These are phyloP conservation scores for Laticauda colubrina DNA, from an alignment of 2,113 vertebrate genomes.

Conservation along the genomic window DNA sequence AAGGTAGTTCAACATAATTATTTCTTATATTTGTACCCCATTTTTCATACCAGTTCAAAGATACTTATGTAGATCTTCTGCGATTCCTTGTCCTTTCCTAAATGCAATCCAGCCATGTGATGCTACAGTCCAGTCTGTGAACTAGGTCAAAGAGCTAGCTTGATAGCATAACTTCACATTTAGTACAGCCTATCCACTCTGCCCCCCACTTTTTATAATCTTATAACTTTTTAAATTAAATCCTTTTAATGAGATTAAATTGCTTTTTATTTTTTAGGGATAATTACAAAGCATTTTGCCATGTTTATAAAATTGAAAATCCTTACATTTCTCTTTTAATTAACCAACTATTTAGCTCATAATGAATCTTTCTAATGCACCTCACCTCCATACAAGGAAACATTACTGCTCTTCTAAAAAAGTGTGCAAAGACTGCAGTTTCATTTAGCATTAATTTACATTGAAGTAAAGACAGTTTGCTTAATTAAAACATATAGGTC, in stretches of 20 bases:
- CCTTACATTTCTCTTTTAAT: conserved; percentile 57
- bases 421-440: conserved; percentile 51
- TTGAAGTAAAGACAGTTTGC: conserved; percentile 48
- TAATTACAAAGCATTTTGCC: conserved; percentile 27
- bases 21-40: background rate
- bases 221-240: background rate
- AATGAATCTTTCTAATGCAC: conserved; percentile 48
- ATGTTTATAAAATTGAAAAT: conserved; percentile 56
- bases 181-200: background rate
- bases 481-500: conserved; percentile 62
- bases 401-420: conserved; percentile 36
- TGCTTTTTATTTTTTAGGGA: background rate
- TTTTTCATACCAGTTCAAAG: background rate
- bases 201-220: background rate
- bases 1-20: background rate
- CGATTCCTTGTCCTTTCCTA: background rate
- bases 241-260: background rate
- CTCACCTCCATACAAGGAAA: background rate
- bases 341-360: conserved; percentile 55
- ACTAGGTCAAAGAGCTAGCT: background rate
- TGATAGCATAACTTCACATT: background rate
- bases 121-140: background rate
- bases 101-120: background rate
- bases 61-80: background rate
- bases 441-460: conserved; percentile 59